phyloP scores from a whole-genome alignment of 1,140 invertebrate genomes.

The Drosophila navojoa region DNA sequence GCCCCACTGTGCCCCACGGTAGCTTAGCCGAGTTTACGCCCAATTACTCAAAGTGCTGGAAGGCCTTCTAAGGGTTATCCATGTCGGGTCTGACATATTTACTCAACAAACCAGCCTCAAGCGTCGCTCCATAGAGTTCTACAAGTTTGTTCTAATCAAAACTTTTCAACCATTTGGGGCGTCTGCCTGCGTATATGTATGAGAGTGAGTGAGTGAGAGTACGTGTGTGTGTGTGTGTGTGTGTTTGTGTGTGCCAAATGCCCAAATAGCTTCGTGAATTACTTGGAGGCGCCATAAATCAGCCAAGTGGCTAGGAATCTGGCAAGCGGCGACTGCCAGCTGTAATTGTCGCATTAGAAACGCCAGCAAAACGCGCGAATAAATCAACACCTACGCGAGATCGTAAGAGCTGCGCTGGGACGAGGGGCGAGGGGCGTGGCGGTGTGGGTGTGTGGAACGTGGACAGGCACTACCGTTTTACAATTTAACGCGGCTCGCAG shows the following conservation, averaged over 20 bases:
- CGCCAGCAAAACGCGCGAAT: constrained; percentile 72
- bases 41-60: constrained; percentile 63
- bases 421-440: neutral
- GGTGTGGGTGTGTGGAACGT: constrained; percentile 7
- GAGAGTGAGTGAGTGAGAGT: neutral
- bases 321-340: constrained; percentile 49
- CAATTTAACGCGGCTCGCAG: constrained; percentile 57
- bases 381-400: constrained; percentile 64
- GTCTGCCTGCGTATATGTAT: constrained; percentile 14
- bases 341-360: constrained; percentile 80
- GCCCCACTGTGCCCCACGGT: constrained; percentile 23
- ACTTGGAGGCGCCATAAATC: constrained; percentile 70
- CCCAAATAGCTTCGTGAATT: constrained; percentile 70
- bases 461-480: constrained; percentile 39
- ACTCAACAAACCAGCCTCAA: constrained; percentile 66
- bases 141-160: constrained; percentile 54
- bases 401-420: neutral
- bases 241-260: constrained; percentile 70
- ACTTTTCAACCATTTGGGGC: constrained; percentile 53
- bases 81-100: constrained; percentile 69
- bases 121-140: constrained; percentile 26
- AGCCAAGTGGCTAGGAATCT: constrained; percentile 71
- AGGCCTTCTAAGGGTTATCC: constrained; percentile 30
- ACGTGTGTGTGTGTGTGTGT: constrained; percentile 31
- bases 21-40: constrained; percentile 58